Evolutionary conservation across 2,113 vertebrate genomes (phyloP).

Genomic region (Syngnathus scovelli): DNA sequence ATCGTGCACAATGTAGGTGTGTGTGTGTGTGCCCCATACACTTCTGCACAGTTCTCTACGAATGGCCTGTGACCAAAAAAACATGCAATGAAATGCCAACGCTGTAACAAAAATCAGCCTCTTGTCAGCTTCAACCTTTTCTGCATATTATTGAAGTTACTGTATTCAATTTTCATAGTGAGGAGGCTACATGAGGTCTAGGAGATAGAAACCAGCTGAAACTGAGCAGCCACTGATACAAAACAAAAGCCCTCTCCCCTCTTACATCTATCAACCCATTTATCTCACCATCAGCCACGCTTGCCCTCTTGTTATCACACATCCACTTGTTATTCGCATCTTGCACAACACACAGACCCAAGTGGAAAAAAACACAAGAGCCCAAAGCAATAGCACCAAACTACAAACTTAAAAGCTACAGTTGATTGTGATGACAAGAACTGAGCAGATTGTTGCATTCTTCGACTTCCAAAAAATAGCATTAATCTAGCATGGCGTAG

Average conservation of each 20-base stretch:
- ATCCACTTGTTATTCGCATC: background rate
- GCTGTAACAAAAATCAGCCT: conserved; percentile 10
- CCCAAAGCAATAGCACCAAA: background rate
- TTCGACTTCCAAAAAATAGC: conserved; percentile 2
- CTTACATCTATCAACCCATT: conserved; percentile 5
- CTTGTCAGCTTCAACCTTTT: background rate
- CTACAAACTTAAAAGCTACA: background rate
- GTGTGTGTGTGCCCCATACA: conserved; percentile 21
- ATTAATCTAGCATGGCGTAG: conserved; percentile 44
- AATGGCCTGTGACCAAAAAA: conserved; percentile 14
- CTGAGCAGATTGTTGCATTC: conserved; percentile 1
- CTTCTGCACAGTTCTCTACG: conserved; percentile 13
- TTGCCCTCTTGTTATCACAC: conserved; percentile 8
- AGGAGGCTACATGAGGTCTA: background rate
- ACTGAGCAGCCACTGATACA: conserved; percentile 10
- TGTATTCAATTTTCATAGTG: background rate
- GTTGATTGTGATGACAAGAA: background rate
- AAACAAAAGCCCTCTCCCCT: conserved; percentile 10
- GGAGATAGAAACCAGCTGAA: conserved; percentile 9
- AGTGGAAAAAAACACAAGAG: conserved; percentile 19
- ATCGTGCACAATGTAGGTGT: conserved; percentile 13
- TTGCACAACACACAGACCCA: conserved; percentile 17
- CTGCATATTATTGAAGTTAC: conserved; percentile 8
- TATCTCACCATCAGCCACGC: conserved; percentile 10
- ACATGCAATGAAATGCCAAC: conserved; percentile 13